phyloP scores from a whole-genome alignment of 2,797 vertebrate species.

The Eulemur rubriventer region DNA sequence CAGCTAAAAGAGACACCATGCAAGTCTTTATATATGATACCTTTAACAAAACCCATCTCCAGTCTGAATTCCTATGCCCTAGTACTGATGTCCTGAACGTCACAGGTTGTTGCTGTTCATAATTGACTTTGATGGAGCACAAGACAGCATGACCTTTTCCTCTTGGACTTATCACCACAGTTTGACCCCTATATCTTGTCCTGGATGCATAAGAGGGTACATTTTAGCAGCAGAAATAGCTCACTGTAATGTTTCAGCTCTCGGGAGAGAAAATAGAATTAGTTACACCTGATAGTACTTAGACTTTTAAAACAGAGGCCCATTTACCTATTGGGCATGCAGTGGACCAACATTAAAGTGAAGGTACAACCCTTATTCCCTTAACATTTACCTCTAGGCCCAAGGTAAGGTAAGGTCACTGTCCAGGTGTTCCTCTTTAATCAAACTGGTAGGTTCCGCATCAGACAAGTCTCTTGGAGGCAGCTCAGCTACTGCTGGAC shows the following conservation, averaged over 20 bases:
- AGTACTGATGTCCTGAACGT: not conserved
- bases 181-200: not conserved
- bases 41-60: not conserved
- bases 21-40: not conserved
- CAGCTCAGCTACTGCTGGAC: not conserved
- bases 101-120: not conserved
- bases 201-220: not conserved
- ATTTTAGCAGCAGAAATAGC: not conserved
- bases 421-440: not conserved
- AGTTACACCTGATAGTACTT: not conserved
- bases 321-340: not conserved
- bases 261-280: not conserved
- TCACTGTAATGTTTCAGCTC: not conserved
- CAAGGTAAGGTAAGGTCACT: not conserved
- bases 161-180: not conserved
- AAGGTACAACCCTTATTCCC: not conserved
- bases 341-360: not conserved
- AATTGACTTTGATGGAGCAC: not conserved
- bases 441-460: not conserved
- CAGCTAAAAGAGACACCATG: not conserved
- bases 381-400: not conserved
- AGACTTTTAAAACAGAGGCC: not conserved
- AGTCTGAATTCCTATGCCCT: not conserved
- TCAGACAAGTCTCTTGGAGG: not conserved
- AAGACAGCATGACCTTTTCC: not conserved